Evolutionary conservation across 2,888 invertebrate genomes (phyloP).

Genomic region (Athalia cordata): DNA sequence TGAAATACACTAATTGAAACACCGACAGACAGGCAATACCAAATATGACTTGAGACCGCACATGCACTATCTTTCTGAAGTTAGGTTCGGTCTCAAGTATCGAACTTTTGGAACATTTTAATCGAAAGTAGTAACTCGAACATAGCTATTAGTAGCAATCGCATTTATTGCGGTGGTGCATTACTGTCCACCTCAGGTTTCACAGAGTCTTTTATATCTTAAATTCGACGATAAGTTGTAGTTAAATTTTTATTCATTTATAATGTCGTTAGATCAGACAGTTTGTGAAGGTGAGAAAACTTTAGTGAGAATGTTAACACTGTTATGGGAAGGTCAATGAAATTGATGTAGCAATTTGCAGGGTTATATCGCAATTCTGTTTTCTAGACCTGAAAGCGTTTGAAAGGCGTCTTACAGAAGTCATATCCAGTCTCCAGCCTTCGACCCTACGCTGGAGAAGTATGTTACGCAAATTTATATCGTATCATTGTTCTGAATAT

Average conservation of each 20-base stretch:
- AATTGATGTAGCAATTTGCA: neutral
- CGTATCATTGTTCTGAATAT: slow-evolving; percentile 18
- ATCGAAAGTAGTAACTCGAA: too few relatives aligned
- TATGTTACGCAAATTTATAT: slow-evolving; percentile 74
- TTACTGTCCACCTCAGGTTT: too few relatives aligned
- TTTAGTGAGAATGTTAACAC: slow-evolving; percentile 35
- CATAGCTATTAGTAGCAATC: too few relatives aligned
- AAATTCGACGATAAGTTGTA: too few relatives aligned
- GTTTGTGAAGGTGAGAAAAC: slow-evolving; percentile 88
- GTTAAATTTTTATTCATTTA: neutral
- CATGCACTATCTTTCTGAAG: too few relatives aligned
- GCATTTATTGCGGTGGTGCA: too few relatives aligned
- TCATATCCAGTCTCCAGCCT: slow-evolving; percentile 96
- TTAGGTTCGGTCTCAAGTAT: too few relatives aligned
- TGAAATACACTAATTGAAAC: too few relatives aligned
- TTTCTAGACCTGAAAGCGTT: slow-evolving; percentile 96
- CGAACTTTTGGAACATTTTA: too few relatives aligned
- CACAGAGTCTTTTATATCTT: neutral
- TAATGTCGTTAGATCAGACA: slow-evolving; percentile 90
- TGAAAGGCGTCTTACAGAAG: slow-evolving; percentile 97
- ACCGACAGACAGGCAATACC: too few relatives aligned
- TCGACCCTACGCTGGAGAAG: slow-evolving; percentile 97
- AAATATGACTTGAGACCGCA: too few relatives aligned
- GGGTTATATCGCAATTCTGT: neutral
- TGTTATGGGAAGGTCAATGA: neutral